A percentile compares a stretch with the other conserved stretches of the same genome.
These are phyloP conservation scores for Orthonevra nobilis DNA, from an alignment of 2,888 invertebrate genomes.

Conservation along the genomic window DNA sequence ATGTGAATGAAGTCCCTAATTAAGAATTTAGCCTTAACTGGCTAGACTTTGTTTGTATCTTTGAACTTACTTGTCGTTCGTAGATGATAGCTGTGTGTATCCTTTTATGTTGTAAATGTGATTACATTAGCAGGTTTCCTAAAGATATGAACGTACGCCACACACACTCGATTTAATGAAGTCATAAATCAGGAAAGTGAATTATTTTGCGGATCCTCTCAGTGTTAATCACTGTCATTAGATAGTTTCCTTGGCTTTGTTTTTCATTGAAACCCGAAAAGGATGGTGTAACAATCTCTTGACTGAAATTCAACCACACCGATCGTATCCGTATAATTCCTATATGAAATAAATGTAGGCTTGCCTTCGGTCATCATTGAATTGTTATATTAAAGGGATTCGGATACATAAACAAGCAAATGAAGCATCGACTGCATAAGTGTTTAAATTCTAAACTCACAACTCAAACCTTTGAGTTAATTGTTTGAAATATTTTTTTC, in stretches of 20 bases:
- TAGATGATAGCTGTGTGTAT: neutral
- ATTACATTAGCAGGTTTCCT: conserved; percentile 20
- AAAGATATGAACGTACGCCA: conserved; percentile 29
- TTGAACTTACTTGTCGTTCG: conserved; percentile 13
- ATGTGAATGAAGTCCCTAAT: conserved; percentile 61
- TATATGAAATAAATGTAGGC: no score
- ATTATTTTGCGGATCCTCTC: conserved; percentile 17
- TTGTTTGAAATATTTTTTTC: no score
- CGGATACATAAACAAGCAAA: no score
- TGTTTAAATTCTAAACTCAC: no score
- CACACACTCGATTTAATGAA: conserved; percentile 36
- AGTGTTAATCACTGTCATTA: no score
- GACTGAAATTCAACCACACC: no score
- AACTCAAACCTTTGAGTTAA: no score
- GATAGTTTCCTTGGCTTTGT: neutral
- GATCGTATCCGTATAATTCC: no score
- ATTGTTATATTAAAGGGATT: no score
- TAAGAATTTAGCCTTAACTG: conserved; percentile 33
- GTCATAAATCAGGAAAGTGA: conserved; percentile 34
- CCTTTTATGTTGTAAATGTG: conserved; percentile 42
- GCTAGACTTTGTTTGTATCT: neutral
- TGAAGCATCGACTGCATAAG: no score
- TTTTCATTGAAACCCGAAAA: neutral
- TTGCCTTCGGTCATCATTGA: no score
- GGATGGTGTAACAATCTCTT: neutral